A percentile compares a stretch with the other conserved stretches of the same genome.
Evolutionary conservation across 2,113 vertebrate genomes (phyloP).

Genomic region (Ciconia boyciana): DNA sequence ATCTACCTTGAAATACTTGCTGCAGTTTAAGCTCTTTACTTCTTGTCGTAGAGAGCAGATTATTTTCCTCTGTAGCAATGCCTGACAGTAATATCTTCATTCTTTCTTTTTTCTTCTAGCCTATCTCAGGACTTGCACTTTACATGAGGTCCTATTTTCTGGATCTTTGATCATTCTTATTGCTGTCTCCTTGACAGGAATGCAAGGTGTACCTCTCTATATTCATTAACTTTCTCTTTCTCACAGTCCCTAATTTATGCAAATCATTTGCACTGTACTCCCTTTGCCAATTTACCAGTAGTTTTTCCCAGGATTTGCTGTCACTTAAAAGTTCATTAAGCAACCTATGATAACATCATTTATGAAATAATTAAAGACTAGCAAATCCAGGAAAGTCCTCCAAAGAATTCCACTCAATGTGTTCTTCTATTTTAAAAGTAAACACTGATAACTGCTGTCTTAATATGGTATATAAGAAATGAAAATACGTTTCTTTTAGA

Average conservation of each 20-base stretch:
- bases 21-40: not conserved
- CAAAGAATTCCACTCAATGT: not conserved
- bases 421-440: not conserved
- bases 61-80: not conserved
- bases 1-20: not conserved
- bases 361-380: not conserved
- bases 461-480: not conserved
- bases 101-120: not conserved
- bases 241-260: not conserved
- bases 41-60: not conserved
- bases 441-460: not conserved
- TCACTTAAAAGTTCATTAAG: not conserved
- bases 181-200: not conserved
- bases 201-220: not conserved
- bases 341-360: not conserved
- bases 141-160: not conserved
- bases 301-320: not conserved
- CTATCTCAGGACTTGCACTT: not conserved
- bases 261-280: not conserved
- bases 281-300: not conserved
- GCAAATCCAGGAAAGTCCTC: not conserved
- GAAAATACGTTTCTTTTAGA: not conserved
- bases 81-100: not conserved
- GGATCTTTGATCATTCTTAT: not conserved
- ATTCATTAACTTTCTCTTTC: not conserved